Base-by-base conservation (phyloP, 2,888 invertebrate genomes). In the Meiosimyza decipiens region DNA sequence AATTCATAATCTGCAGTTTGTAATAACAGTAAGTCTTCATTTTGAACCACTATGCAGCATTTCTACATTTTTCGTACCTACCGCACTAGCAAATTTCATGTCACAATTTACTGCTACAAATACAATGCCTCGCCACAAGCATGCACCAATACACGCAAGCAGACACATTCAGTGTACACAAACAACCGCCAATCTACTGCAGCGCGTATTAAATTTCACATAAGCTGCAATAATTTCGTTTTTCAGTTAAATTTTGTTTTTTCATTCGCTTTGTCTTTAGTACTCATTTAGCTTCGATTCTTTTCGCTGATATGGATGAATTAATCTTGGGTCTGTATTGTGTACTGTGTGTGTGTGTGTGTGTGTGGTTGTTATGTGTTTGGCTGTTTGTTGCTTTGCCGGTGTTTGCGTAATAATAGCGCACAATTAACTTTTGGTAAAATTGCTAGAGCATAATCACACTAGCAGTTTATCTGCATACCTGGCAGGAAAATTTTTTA, bases 211-310 rank as follows among this genome's bases (percentile, higher is more conserved):
- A 67, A 71, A 64, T 71, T 64, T 50, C 65, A 52, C 22, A 55
- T 55, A 54, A 49, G 67, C 55, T 54, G 47, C 18, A 57, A 67
- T 67, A 49, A 57, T 67, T 57, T 67, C 40, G 47, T 16, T n/a
- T 57, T 16, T 57, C 13, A 40, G 40, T 40, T 9, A 7, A 15
- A 33, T 67, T 15, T n/a, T 55, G 22, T 54, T 55, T n/a, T 33
- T 22, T 22, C 22, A 22, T 22, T 22, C 50, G 18, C 13, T 12
- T 18, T 9, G n/a, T 57, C 18, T 47, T 57, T 22, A 13, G 15
- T n/a, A 28, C 59, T 70, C 70, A 70, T 70, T 70, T 52, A 68
- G 52, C 60, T 40, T 62, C 62, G 52, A 70, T 70, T 62, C 51
- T 62, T 68, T 70, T 52, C 62, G 52, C 52, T 33, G 68, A 51